phyloP scores from a whole-genome alignment of 2,888 invertebrate genomes.

The Agonopterix alstromeriana region DNA sequence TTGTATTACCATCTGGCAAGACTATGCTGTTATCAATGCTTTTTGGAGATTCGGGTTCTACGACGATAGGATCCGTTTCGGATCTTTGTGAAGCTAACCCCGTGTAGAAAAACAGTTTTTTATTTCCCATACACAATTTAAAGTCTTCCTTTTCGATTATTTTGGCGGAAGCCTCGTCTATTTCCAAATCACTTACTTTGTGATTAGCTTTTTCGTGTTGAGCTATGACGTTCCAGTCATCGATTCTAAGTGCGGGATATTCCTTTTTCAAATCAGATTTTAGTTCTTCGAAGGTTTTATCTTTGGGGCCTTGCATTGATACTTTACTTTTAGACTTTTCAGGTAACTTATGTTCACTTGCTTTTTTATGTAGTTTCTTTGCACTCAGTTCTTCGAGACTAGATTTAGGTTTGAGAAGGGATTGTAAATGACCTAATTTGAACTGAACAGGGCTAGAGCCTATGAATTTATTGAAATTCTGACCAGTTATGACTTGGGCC shows the following conservation, averaged over 20 bases:
- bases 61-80: conserved; percentile 21
- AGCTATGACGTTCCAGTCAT: conserved; percentile 8
- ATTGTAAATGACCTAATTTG: conserved; percentile 53
- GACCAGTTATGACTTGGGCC: conserved; percentile 50
- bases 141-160: conserved; percentile 9
- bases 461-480: conserved; percentile 41
- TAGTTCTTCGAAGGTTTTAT: conserved; percentile 10
- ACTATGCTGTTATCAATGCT: conserved; percentile 11
- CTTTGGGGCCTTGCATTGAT: conserved; percentile 7
- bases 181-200: conserved; percentile 10
- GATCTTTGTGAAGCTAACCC: conserved; percentile 12
- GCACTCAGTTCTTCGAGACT: conserved; percentile 33
- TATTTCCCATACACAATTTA: conserved; percentile 7
- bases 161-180: conserved; percentile 7
- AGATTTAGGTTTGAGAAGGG: conserved; percentile 42
- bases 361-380: conserved; percentile 12
- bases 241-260: conserved; percentile 11
- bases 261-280: conserved; percentile 9
- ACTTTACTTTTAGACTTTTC: conserved; percentile 7
- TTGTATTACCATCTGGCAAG: conserved; percentile 10
- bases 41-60: conserved; percentile 21
- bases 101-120: conserved; percentile 10
- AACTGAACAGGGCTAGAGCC: conserved; percentile 39
- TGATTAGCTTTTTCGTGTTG: conserved; percentile 5
- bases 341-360: conserved; percentile 2